Percentiles rank a stretch among this genome's conserved stretches.
Conservation (phyloP, 92 coral and sea anemone genomes). For the Heteractis magnifica region DNA sequence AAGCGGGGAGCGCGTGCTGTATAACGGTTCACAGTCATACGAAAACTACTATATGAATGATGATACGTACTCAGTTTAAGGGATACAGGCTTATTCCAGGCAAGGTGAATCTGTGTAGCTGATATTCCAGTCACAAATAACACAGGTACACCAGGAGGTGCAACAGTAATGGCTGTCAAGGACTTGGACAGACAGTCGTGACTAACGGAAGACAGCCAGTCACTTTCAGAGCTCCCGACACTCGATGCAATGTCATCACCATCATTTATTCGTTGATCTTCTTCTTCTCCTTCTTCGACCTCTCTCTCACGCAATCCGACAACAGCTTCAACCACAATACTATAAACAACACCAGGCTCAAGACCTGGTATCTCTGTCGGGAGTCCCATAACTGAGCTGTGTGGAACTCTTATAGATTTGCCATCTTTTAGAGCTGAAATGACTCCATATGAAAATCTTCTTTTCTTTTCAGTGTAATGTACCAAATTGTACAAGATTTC, state of each 20-base stretch:
- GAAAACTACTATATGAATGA: background rate
- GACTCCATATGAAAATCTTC: conserved; percentile 49
- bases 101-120: conserved; percentile 58
- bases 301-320: conserved; percentile 39
- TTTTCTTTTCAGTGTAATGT: conserved; percentile 62
- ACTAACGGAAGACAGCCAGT: conserved; percentile 18
- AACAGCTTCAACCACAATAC: conserved; percentile 60
- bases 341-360: conserved; percentile 74
- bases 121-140: conserved; percentile 61
- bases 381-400: conserved; percentile 36
- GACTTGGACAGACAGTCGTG: conserved; percentile 54
- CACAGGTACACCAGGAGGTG: conserved; percentile 70
- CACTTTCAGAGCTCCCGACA: conserved; percentile 38
- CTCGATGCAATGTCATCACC: conserved; percentile 35
- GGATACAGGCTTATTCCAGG: conserved; percentile 63
- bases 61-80: conserved; percentile 49
- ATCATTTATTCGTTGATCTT: conserved; percentile 18
- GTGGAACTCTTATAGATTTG: conserved; percentile 35
- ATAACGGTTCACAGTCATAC: background rate
- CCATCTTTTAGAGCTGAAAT: conserved; percentile 29
- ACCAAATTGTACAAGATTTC: conserved; percentile 42
- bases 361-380: conserved; percentile 36
- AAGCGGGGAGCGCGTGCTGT: background rate
- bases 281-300: conserved; percentile 37
- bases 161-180: conserved; percentile 57